These are phyloP conservation scores for Phaetusa simplex DNA, from an alignment of 2,113 vertebrate species.

Conservation along the genomic window DNA sequence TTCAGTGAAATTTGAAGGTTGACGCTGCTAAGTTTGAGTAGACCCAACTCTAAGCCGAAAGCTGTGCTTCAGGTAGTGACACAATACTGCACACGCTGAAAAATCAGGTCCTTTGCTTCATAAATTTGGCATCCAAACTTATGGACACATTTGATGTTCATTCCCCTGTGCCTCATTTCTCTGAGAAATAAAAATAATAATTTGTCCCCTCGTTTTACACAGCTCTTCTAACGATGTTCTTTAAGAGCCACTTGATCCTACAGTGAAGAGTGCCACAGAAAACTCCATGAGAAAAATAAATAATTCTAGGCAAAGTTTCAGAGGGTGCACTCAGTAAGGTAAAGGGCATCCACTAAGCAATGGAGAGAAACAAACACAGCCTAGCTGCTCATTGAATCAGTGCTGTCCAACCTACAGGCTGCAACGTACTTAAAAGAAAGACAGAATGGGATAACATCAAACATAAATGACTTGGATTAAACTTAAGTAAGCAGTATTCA, in stretches of 20 bases:
- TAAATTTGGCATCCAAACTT: background rate
- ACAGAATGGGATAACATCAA: background rate
- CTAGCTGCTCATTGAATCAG: background rate
- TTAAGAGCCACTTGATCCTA: background rate
- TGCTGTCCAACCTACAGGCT: background rate
- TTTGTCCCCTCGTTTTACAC: background rate
- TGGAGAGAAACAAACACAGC: background rate
- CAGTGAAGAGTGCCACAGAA: background rate
- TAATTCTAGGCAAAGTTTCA: background rate
- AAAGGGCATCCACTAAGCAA: background rate
- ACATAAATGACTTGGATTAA: background rate
- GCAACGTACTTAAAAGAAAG: background rate
- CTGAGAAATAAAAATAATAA: background rate
- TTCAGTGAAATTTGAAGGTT: background rate
- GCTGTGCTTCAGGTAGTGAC: background rate
- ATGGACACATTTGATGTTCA: accelerated
- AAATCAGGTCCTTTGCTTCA: background rate
- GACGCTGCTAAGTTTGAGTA: background rate
- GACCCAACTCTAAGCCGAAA: background rate
- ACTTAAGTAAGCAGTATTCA: background rate
- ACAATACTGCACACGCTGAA: background rate
- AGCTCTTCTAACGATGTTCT: background rate
- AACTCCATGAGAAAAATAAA: background rate
- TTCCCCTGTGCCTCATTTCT: background rate
- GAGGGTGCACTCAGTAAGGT: background rate